Percentiles rank a stretch among this genome's conserved stretches.
phyloP scores from a whole-genome alignment of 2,113 vertebrate species.

The Spilogale gracilis region DNA sequence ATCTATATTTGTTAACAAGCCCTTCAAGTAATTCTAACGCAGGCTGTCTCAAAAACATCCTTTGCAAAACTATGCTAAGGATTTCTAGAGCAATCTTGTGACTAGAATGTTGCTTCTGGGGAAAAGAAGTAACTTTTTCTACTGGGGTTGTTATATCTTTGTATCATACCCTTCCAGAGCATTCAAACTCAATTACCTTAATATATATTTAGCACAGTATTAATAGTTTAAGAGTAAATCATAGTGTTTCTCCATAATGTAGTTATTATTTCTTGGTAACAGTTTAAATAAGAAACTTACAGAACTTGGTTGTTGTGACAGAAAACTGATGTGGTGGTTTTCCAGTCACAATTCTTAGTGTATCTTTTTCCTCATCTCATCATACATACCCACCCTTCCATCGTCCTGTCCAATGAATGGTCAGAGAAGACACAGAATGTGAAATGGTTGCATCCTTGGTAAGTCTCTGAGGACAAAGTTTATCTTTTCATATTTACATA shows the following conservation, averaged over 20 bases:
- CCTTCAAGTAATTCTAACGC: neutral
- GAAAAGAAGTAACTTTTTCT: neutral
- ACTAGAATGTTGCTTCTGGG: conserved; percentile 4
- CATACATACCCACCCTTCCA: neutral
- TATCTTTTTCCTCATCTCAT: neutral
- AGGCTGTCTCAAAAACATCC: neutral
- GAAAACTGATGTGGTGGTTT: neutral
- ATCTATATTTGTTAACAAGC: neutral
- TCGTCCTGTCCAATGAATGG: neutral
- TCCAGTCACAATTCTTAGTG: neutral
- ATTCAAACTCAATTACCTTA: neutral
- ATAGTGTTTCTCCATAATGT: neutral
- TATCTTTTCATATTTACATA: neutral
- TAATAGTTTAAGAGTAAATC: conserved; percentile 15
- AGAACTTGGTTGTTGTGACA: neutral
- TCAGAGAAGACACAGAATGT: neutral
- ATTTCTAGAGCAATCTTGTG: conserved; percentile 1
- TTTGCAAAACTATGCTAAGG: neutral
- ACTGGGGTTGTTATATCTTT: neutral
- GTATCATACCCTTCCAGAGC: neutral
- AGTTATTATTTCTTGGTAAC: neutral
- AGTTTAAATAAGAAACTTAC: neutral
- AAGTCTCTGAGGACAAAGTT: neutral
- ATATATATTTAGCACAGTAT: neutral
- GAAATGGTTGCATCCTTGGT: neutral